phyloP scores from a whole-genome alignment of 2,113 vertebrate species.

The Microtus richardsoni region DNA sequence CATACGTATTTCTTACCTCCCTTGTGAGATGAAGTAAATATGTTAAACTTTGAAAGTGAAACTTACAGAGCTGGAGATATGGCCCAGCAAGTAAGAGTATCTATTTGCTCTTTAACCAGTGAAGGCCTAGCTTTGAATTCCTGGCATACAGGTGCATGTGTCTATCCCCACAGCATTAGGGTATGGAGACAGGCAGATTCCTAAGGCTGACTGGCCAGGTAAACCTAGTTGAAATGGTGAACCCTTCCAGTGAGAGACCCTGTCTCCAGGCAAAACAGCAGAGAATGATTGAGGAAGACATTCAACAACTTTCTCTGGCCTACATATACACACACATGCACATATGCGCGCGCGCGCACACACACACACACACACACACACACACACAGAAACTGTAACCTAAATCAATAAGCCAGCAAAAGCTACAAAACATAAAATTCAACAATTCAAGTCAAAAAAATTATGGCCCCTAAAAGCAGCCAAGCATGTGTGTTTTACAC shows the following conservation, averaged over 20 bases:
- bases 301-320: neutral
- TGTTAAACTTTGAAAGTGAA: neutral
- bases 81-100: neutral
- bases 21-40: neutral
- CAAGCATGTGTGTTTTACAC: neutral
- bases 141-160: neutral
- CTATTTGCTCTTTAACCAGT: neutral
- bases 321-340: neutral
- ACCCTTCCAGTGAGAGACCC: neutral
- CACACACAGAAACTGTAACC: neutral
- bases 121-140: neutral
- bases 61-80: neutral
- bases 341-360: neutral
- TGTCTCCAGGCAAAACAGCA: neutral
- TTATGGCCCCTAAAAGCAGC: neutral
- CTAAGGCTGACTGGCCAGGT: neutral
- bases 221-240: neutral
- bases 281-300: neutral
- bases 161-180: neutral
- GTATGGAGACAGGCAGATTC: neutral
- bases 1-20: neutral
- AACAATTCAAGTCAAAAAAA: neutral
- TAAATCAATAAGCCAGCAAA: constrained; percentile 24
- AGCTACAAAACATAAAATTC: constrained; percentile 39
- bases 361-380: neutral